Evolutionary conservation across 2,113 vertebrate genomes (phyloP).

Genomic region (Mastomys natalensis): DNA sequence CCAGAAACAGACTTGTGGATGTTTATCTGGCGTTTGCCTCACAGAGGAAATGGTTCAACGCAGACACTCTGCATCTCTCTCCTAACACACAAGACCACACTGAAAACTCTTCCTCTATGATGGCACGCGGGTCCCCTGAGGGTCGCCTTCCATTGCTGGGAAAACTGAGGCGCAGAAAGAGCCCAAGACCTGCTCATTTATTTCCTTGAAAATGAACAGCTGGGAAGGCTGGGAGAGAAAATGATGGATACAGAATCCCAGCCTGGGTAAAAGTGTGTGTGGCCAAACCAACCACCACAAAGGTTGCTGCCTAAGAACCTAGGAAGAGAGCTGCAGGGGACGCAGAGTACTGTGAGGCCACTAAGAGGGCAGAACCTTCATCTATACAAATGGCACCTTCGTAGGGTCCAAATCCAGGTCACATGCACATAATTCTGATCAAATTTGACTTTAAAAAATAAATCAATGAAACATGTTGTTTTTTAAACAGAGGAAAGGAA

Average conservation of each 20-base stretch:
- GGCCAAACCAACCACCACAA: neutral
- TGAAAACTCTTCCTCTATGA: neutral
- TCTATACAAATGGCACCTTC: fast-evolving
- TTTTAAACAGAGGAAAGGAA: too few species aligned
- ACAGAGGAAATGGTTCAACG: too few species aligned
- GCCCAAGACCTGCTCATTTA: neutral
- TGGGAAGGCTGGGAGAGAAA: neutral
- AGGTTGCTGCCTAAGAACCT: neutral
- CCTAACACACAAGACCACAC: neutral
- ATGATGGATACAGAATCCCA: neutral
- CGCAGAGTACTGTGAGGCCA: fast-evolving
- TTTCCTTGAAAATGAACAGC: too few species aligned
- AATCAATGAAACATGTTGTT: neutral
- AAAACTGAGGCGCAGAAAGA: neutral
- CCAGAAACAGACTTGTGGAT: neutral
- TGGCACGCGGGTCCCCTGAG: neutral
- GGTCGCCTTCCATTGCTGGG: neutral
- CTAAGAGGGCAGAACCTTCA: fast-evolving
- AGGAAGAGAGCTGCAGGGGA: fast-evolving
- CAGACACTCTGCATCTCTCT: too few species aligned
- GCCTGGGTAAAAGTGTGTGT: neutral
- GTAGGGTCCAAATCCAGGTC: neutral
- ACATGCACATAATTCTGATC: neutral
- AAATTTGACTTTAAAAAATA: neutral
- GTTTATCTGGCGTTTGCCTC: too few species aligned